A percentile compares a stretch with the other conserved stretches of the same genome.
Evolutionary conservation across 53 echinoderm and acorn worm species (phyloP).

Genomic region (Holothuria scabra): DNA sequence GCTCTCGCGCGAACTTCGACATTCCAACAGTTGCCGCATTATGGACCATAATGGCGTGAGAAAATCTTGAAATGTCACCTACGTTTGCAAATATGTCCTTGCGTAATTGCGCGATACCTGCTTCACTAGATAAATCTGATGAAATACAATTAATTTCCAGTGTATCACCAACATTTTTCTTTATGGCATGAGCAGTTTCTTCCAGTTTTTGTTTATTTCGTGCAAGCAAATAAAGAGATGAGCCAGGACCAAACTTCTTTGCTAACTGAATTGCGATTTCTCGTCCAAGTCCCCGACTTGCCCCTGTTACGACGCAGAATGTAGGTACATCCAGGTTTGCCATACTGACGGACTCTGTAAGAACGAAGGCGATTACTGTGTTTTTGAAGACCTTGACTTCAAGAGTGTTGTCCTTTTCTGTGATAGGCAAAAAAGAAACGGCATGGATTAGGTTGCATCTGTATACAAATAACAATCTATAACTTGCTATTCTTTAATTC

Average conservation of each 20-base stretch:
- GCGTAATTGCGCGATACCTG: background rate
- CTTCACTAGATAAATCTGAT: constrained; percentile 58
- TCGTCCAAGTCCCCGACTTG: constrained; percentile 74
- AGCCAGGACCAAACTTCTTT: constrained; percentile 53
- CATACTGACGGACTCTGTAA: background rate
- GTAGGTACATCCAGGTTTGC: constrained; percentile 30
- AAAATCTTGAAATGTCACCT: constrained; percentile 1
- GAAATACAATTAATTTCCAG: constrained; percentile 47
- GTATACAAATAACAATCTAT: too few species aligned
- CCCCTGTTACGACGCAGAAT: constrained; percentile 79
- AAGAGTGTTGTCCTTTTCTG: too few species aligned
- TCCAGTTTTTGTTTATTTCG: constrained; percentile 48
- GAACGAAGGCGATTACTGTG: too few species aligned
- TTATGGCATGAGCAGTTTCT: constrained; percentile 61
- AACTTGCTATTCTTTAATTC: too few species aligned
- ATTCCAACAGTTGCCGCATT: constrained; percentile 70
- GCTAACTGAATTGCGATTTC: constrained; percentile 66
- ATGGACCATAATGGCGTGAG: constrained; percentile 64
- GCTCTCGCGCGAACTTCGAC: constrained; percentile 8
- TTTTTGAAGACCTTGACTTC: too few species aligned
- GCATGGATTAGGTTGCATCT: too few species aligned
- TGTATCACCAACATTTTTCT: constrained; percentile 12
- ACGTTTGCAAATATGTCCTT: constrained; percentile 45
- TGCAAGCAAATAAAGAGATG: constrained; percentile 56
- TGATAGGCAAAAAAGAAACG: too few species aligned